A percentile compares a stretch with the other conserved stretches of the same genome.
phyloP scores from a whole-genome alignment of 2,797 vertebrate genomes.

The Bradypodion pumilum region DNA sequence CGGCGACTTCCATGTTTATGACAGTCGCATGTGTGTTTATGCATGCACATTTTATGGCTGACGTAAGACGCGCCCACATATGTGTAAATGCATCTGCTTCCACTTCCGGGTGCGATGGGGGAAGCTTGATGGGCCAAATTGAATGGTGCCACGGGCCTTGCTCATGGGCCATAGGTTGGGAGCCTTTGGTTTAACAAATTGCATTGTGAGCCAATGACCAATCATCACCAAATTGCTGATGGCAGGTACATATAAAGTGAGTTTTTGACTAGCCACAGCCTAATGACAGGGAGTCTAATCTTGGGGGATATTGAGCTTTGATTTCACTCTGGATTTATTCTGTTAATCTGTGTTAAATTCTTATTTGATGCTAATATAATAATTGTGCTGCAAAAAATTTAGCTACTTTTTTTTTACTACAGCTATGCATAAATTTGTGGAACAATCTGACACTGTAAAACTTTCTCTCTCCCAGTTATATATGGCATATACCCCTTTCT shows the following conservation, averaged over 20 bases:
- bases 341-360: background rate
- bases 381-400: background rate
- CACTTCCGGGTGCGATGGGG: no score
- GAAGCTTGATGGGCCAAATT: no score
- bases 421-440: background rate
- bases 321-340: background rate
- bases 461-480: slow-evolving; percentile 72
- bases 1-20: no score
- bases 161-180: no score
- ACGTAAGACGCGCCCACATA: no score
- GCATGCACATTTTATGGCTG: no score
- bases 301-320: background rate
- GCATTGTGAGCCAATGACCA: background rate
- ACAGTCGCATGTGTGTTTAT: no score
- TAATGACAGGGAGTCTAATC: background rate
- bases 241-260: background rate
- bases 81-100: no score
- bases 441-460: background rate
- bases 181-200: background rate
- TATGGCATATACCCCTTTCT: slow-evolving; percentile 93
- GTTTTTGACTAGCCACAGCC: background rate
- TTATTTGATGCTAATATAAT: background rate
- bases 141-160: no score
- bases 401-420: background rate
- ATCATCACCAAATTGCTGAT: background rate